Conservation (phyloP, 2,888 invertebrate species). For the Cyaniris semiargus region DNA sequence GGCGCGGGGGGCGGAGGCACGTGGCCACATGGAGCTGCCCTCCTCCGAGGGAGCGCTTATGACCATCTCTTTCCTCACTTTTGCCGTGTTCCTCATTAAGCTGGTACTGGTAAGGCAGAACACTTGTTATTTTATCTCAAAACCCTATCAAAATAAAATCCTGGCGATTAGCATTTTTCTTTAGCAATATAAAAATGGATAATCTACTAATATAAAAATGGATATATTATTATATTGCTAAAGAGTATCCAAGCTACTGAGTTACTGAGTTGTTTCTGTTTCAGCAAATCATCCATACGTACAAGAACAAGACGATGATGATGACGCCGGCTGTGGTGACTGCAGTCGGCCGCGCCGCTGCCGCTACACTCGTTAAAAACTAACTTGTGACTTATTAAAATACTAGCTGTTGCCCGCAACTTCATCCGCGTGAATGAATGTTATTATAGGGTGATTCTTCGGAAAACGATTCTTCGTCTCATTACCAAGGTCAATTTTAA, state of each 20-base stretch:
- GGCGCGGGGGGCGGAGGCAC: constrained; percentile 47
- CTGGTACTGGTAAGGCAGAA: constrained; percentile 85
- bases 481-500: too few species aligned
- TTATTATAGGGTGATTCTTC: too few species aligned
- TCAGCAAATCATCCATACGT: constrained; percentile 84
- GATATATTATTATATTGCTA: too few species aligned
- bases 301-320: constrained; percentile 82
- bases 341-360: constrained; percentile 57
- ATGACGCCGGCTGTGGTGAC: constrained; percentile 70
- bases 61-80: constrained; percentile 91
- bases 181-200: too few species aligned
- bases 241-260: background rate
- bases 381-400: background rate
- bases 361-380: background rate
- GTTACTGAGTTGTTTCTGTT: constrained; percentile 46
- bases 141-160: background rate
- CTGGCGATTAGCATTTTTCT: background rate
- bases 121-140: constrained; percentile 32
- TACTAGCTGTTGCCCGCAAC: too few species aligned
- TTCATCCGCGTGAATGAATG: too few species aligned
- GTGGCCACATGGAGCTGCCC: constrained; percentile 86
- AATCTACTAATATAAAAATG: too few species aligned
- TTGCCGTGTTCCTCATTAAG: constrained; percentile 91
- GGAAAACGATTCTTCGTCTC: too few species aligned
- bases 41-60: constrained; percentile 90